phyloP scores from a whole-genome alignment of 1,140 invertebrate species.

The Ceratina australensis region DNA sequence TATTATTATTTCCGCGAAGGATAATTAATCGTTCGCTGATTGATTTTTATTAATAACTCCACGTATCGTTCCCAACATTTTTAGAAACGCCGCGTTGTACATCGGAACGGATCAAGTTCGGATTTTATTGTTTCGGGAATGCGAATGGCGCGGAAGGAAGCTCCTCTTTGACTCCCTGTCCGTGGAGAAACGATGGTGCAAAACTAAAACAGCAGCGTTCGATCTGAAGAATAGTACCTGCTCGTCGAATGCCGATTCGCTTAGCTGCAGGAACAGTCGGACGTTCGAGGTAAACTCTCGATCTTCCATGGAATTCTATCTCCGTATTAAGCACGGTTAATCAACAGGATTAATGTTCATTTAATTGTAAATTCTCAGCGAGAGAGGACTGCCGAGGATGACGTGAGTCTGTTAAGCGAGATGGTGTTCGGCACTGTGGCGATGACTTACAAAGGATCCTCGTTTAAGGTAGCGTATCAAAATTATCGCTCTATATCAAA shows the following conservation, averaged over 20 bases:
- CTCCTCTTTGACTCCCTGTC: slow-evolving; percentile 91
- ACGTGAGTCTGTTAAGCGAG: slow-evolving; percentile 89
- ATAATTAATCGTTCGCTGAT: neutral
- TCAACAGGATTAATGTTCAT: neutral
- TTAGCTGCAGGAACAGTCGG: slow-evolving; percentile 12
- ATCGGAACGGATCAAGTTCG: slow-evolving; percentile 85
- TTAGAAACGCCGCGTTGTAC: slow-evolving; percentile 55
- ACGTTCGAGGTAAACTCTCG: slow-evolving; percentile 38
- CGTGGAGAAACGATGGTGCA: slow-evolving; percentile 70
- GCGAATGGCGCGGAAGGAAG: slow-evolving; percentile 88
- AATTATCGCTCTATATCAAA: neutral
- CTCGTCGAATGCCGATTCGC: neutral
- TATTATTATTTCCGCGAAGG: too few species aligned
- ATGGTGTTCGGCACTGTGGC: slow-evolving; percentile 94
- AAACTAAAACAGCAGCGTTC: slow-evolving; percentile 33
- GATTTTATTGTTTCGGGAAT: slow-evolving; percentile 91
- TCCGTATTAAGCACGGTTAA: too few species aligned
- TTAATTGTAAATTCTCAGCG: slow-evolving; percentile 54
- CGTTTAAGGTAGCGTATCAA: slow-evolving; percentile 84
- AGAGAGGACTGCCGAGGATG: slow-evolving; percentile 79
- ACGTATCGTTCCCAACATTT: neutral
- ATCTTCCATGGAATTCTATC: too few species aligned
- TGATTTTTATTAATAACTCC: neutral
- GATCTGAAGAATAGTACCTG: slow-evolving; percentile 42
- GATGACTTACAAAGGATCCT: slow-evolving; percentile 90